Base-by-base conservation (phyloP, 2,113 vertebrate genomes). In the Myiagra hebetior region DNA sequence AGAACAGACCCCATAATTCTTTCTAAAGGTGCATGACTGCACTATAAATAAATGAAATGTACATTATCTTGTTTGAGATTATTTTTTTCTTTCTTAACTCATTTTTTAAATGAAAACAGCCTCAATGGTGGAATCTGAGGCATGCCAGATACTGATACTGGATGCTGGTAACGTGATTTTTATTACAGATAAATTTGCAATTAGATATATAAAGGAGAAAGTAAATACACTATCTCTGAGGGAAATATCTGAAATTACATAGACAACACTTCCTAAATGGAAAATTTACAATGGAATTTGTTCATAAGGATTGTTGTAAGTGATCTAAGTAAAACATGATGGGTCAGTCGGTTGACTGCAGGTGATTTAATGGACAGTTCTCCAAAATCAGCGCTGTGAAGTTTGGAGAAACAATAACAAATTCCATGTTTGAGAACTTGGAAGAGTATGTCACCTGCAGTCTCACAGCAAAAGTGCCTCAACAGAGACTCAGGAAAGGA, bases 61-160 rank as follows among this genome's bases (percentile, higher is more conserved):
- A 15, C 13, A 39, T 9, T 18, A 37, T n/a, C 31, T 85, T 82
- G 37, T 37, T 73, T 63, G 42, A 90, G 55, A 37, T 20, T 44
- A 9, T 30, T 64, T 57, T 56, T 17, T 44, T 69, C 53, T 72
- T 70, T 65, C 50, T 47, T 83, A 82, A 85, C 19, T 53, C 37
- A 39, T 65, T 87, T 44, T 91, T 68, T 2, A n/a, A 94, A 75
- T 35, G 35, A 9, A 20, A 79, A 4, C 9, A 75, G 37, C 7
- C 18, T 68, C 50, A 46, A 0, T 33, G 22, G 24, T 59, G 19
- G 31, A 87, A 85, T 52, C 27, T 0, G 0, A 87, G 39, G 30
- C 31, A 73, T 14, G 28, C 12, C 33, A 57, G 33, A 62, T 31
- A 70, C 15, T 33, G 47, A 39, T 39, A 63, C 30, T 55, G 11